Conservation (phyloP, 1,140 invertebrate species). For the Oncopodura yosiiana region DNA sequence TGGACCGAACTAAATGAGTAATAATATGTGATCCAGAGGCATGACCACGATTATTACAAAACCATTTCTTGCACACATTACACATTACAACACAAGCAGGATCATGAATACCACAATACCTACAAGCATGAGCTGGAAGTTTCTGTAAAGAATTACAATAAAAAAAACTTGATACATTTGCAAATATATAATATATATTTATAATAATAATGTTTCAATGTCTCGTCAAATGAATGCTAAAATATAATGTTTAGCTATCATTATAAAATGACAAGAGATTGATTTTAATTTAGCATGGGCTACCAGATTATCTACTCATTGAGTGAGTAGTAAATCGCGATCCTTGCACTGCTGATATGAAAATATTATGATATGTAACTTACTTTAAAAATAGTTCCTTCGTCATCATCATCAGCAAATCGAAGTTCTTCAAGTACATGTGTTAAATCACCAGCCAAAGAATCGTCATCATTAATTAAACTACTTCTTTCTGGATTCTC, state of each 20-base stretch:
- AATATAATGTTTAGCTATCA: too few relatives aligned
- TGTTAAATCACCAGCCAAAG: conserved; percentile 52
- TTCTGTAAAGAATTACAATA: conserved; percentile 47
- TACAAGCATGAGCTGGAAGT: conserved; percentile 86
- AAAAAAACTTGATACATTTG: neutral
- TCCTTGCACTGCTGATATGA: too few relatives aligned
- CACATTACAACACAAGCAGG: conserved; percentile 96
- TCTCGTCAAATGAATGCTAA: too few relatives aligned
- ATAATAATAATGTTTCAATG: too few relatives aligned
- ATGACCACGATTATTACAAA: conserved; percentile 96
- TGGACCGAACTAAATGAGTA: conserved; percentile 94
- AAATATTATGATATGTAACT: conserved; percentile 35
- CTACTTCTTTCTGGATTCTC: conserved; percentile 11
- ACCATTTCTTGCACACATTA: conserved; percentile 98
- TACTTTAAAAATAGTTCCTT: conserved; percentile 72
- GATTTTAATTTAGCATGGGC: too few relatives aligned
- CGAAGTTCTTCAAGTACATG: conserved; percentile 69
- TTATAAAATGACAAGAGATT: too few relatives aligned
- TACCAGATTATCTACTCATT: too few relatives aligned
- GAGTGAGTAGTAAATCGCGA: neutral
- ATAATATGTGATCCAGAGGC: conserved; percentile 98
- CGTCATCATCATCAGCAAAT: conserved; percentile 84
- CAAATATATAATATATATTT: neutral
- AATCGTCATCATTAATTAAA: conserved; percentile 19
- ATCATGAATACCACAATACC: conserved; percentile 98